phyloP scores from a whole-genome alignment of 2,113 vertebrate genomes.

The Phyllostomus hastatus region DNA sequence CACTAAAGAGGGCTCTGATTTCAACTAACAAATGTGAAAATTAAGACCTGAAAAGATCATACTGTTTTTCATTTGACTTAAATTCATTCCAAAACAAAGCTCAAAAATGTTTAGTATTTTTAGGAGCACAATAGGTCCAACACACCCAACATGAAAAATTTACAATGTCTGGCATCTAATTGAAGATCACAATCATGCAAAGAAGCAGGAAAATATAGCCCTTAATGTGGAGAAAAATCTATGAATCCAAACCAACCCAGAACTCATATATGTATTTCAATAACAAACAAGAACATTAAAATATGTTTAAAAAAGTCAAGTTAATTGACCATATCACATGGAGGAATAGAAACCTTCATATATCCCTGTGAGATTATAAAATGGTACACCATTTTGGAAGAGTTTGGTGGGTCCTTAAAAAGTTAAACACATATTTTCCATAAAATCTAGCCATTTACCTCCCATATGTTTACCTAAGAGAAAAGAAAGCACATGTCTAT shows the following conservation, averaged over 20 bases:
- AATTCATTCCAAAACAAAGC: neutral
- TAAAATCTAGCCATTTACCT: neutral
- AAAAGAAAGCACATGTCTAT: neutral
- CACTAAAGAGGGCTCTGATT: neutral
- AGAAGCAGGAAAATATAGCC: neutral
- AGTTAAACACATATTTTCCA: neutral
- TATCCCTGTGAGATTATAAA: neutral
- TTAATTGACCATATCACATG: neutral
- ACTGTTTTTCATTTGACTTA: neutral
- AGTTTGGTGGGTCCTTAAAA: neutral
- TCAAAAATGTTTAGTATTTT: slow-evolving; percentile 29
- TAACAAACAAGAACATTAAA: neutral
- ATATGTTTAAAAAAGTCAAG: neutral
- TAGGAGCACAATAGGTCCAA: neutral
- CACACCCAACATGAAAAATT: neutral
- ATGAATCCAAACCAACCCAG: neutral
- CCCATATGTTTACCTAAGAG: neutral
- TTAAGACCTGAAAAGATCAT: neutral
- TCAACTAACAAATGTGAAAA: slow-evolving; percentile 1
- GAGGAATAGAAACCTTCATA: neutral
- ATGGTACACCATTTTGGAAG: neutral
- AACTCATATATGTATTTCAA: neutral
- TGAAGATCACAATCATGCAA: neutral
- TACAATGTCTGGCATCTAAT: neutral
- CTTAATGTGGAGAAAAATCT: neutral